Evolutionary conservation across 2,888 invertebrate species (phyloP).

Genomic region (Noctua comes): DNA sequence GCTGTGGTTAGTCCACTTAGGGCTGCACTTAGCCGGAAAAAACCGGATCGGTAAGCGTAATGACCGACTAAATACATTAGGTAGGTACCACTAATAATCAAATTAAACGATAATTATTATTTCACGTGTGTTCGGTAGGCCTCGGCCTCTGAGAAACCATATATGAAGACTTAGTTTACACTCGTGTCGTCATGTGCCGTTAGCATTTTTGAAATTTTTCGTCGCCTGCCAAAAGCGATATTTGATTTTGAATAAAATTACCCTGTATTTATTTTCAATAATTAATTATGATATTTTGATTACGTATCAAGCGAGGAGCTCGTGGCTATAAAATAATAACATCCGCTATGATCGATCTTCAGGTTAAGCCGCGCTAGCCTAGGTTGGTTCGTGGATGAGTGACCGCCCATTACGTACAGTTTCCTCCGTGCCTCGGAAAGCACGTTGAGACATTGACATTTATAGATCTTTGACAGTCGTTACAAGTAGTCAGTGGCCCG

Average conservation of each 20-base stretch:
- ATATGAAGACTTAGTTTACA: background rate
- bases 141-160: background rate
- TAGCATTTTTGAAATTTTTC: background rate
- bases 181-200: background rate
- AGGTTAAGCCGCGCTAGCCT: no score
- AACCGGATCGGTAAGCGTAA: background rate
- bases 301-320: no score
- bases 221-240: background rate
- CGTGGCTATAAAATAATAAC: no score
- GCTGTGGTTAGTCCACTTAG: background rate
- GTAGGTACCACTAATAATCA: conserved; percentile 3
- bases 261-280: background rate
- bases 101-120: conserved; percentile 10
- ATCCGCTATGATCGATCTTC: no score
- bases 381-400: no score
- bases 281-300: no score
- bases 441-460: no score
- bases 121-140: background rate
- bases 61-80: background rate
- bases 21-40: background rate
- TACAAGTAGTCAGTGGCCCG: no score
- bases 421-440: no score
- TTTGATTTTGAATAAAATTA: background rate
- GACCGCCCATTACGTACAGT: no score
- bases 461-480: no score